These are phyloP conservation scores for Anomalospiza imberbis DNA, from an alignment of 2,797 vertebrate genomes.

Conservation along the genomic window DNA sequence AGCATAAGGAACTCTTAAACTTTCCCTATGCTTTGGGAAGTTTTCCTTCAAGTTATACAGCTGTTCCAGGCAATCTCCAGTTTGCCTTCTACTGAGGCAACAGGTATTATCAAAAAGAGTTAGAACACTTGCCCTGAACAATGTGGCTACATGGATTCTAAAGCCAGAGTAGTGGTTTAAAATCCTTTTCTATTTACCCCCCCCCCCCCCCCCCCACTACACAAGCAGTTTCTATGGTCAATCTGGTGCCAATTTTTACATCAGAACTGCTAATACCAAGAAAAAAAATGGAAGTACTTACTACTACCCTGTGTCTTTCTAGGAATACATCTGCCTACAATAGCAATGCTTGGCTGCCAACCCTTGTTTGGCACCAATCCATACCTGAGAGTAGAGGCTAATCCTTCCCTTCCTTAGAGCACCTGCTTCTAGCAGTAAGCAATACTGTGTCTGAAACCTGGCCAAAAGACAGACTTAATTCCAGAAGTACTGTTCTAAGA, in stretches of 20 bases:
- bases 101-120: neutral
- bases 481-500: constrained; percentile 32
- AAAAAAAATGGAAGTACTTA: constrained; percentile 35
- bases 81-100: neutral
- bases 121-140: neutral
- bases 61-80: neutral
- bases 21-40: neutral
- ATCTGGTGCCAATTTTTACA: neutral
- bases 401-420: constrained; percentile 55
- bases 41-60: neutral
- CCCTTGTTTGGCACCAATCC: constrained; percentile 32
- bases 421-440: constrained; percentile 59
- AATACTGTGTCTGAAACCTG: constrained; percentile 35
- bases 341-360: constrained; percentile 31
- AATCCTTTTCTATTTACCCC: neutral
- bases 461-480: constrained; percentile 58
- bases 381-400: constrained; percentile 50
- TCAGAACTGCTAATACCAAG: neutral
- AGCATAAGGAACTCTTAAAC: neutral
- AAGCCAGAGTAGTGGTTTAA: neutral
- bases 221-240: neutral
- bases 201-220: neutral
- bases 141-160: neutral
- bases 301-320: neutral
- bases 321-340: constrained; percentile 49